Percentiles rank a stretch among this genome's conserved stretches.
phyloP scores from a whole-genome alignment of 2,113 vertebrate species.

The Ptychochromis oligacanthus region DNA sequence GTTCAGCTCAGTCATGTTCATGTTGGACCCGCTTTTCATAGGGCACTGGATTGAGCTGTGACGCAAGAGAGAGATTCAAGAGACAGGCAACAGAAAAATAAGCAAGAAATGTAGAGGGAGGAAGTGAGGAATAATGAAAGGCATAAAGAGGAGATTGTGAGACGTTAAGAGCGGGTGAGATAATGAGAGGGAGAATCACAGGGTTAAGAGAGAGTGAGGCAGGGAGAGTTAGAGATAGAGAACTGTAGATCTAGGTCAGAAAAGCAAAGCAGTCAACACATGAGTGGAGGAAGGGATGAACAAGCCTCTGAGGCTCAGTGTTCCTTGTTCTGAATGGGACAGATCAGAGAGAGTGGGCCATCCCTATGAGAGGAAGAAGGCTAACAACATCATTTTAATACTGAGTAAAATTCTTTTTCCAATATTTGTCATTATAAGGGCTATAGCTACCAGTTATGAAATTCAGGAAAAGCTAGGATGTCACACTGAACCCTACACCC shows the following conservation, averaged over 20 bases:
- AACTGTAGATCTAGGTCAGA: constrained; percentile 73
- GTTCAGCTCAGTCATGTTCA: constrained; percentile 38
- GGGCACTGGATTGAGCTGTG: constrained; percentile 30
- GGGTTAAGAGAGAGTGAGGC: constrained; percentile 39
- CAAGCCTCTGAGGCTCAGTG: constrained; percentile 37
- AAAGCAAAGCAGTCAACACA: constrained; percentile 59
- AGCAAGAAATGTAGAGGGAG: constrained; percentile 42
- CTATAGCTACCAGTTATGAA: not conserved
- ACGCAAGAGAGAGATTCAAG: constrained; percentile 33
- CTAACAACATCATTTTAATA: not conserved
- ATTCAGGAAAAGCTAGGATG: not conserved
- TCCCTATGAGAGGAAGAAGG: not conserved
- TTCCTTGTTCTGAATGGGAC: constrained; percentile 46
- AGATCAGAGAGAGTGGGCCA: constrained; percentile 24
- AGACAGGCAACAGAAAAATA: constrained; percentile 17
- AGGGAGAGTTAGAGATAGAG: constrained; percentile 5
- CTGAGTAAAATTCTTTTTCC: not conserved
- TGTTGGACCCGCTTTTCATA: constrained; percentile 30
- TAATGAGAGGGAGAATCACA: constrained; percentile 60
- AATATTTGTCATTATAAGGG: not conserved
- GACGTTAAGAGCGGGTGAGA: constrained; percentile 65
- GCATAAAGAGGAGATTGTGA: constrained; percentile 66
- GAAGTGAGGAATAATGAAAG: constrained; percentile 56
- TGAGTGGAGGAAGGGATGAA: constrained; percentile 62
- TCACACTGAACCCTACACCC: not conserved